Conservation (phyloP, 2,797 vertebrate genomes). For the Trachurus trachurus region DNA sequence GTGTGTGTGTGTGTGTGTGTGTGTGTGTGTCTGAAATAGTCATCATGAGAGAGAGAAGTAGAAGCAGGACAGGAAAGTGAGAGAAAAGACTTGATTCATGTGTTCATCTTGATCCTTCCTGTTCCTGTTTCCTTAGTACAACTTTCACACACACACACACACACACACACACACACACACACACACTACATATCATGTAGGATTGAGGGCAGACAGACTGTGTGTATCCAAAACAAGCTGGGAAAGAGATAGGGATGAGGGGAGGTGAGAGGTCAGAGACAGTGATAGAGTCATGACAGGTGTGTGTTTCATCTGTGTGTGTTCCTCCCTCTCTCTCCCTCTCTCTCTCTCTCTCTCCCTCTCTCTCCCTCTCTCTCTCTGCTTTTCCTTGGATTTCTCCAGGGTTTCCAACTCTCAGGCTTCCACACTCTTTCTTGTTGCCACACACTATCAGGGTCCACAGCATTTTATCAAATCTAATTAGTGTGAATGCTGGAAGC, state of each 20-base stretch:
- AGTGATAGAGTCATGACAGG: slow-evolving; percentile 81
- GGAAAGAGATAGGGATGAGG: slow-evolving; percentile 41
- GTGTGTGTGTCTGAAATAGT: slow-evolving; percentile 15
- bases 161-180: slow-evolving; percentile 12
- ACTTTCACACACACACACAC: slow-evolving; percentile 13
- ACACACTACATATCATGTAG: slow-evolving; percentile 26
- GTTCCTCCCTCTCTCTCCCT: slow-evolving; percentile 10
- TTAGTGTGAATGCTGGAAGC: too few relatives aligned
- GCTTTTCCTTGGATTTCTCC: not conserved
- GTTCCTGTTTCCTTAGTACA: slow-evolving; percentile 47
- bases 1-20: slow-evolving; percentile 21
- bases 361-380: not conserved
- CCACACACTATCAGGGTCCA: too few relatives aligned
- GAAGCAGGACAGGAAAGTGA: slow-evolving; percentile 10
- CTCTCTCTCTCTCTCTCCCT: not conserved
- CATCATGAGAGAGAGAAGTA: not conserved
- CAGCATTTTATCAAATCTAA: not conserved
- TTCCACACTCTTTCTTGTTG: too few relatives aligned
- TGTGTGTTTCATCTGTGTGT: slow-evolving; percentile 74
- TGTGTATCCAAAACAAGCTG: slow-evolving; percentile 69
- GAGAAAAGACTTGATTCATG: slow-evolving; percentile 57
- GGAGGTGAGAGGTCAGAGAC: slow-evolving; percentile 62
- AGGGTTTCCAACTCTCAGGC: not conserved
- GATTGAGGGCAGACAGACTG: slow-evolving; percentile 50
- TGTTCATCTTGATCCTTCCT: slow-evolving; percentile 53